phyloP scores from a whole-genome alignment of 2,113 vertebrate species.

The Fulmarus glacialis region DNA sequence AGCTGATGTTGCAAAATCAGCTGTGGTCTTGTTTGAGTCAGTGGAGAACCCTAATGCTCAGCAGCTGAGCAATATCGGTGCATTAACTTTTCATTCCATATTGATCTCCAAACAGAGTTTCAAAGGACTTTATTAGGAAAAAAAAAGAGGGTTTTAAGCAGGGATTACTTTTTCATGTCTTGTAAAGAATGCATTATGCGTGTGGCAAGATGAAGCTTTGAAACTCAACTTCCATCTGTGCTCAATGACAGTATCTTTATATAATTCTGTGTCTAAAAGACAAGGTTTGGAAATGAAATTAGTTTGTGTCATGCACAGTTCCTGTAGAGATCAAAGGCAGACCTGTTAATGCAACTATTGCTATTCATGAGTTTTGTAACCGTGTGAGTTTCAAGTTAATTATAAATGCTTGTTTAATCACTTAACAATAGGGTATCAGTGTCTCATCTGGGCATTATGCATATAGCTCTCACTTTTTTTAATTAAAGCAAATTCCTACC shows the following conservation, averaged over 20 bases:
- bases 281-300: conserved; percentile 46
- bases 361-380: conserved; percentile 60
- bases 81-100: conserved; percentile 4
- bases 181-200: neutral
- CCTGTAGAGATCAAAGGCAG: conserved; percentile 58
- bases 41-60: neutral
- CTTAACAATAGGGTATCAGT: conserved; percentile 41
- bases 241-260: neutral
- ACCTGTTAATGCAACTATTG: conserved; percentile 56
- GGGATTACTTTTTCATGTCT: conserved; percentile 34
- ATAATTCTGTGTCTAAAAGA: conserved; percentile 5
- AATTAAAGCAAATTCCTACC: conserved; percentile 58
- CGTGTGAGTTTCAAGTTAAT: conserved; percentile 47
- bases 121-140: neutral
- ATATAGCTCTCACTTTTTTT: conserved; percentile 5
- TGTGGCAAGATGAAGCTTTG: conserved; percentile 39
- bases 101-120: conserved; percentile 36
- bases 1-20: neutral
- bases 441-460: conserved; percentile 49
- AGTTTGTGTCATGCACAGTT: conserved; percentile 31
- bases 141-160: neutral
- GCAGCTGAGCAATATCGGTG: conserved; percentile 7
- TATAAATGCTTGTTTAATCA: conserved; percentile 61
- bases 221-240: neutral
- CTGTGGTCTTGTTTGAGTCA: neutral